A percentile compares a stretch with the other conserved stretches of the same genome.
phyloP scores from a whole-genome alignment of 2,888 invertebrate genomes.

The Parnassius mnemosyne region DNA sequence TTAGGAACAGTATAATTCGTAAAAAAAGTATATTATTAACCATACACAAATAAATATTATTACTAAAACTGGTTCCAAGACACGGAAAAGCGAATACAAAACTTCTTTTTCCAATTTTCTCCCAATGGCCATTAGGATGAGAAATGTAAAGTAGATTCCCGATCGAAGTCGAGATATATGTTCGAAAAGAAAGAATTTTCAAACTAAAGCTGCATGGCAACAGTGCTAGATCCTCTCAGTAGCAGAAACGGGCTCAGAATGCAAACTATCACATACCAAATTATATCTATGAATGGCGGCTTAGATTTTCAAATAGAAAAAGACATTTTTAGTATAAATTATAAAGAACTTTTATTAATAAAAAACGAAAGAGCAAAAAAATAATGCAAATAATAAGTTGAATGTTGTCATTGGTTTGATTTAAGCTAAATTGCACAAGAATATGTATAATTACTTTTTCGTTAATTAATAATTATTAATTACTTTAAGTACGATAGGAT shows the following conservation, averaged over 20 bases:
- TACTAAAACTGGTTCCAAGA: slow-evolving; percentile 27
- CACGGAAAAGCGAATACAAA: slow-evolving; percentile 63
- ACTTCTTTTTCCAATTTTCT: slow-evolving; percentile 79
- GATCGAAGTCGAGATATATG: slow-evolving; percentile 75
- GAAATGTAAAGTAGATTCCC: slow-evolving; percentile 79
- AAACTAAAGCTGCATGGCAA: slow-evolving; percentile 58
- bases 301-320: neutral
- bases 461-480: too few relatives aligned
- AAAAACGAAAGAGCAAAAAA: too few relatives aligned
- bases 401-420: too few relatives aligned
- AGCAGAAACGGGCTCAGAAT: slow-evolving; percentile 51
- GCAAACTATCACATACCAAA: slow-evolving; percentile 33
- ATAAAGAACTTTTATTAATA: too few relatives aligned
- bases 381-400: too few relatives aligned
- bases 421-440: too few relatives aligned
- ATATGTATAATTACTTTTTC: too few relatives aligned
- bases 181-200: slow-evolving; percentile 76
- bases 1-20: neutral
- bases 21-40: slow-evolving; percentile 11
- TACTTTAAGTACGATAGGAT: too few relatives aligned
- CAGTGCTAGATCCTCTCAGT: slow-evolving; percentile 24
- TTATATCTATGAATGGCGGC: slow-evolving; percentile 7
- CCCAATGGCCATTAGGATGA: slow-evolving; percentile 80
- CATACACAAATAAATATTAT: slow-evolving; percentile 24
- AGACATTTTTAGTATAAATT: too few relatives aligned